Percentiles rank a stretch among this genome's conserved stretches.
Evolutionary conservation across 2,113 vertebrate species (phyloP).

Genomic region (Micromys minutus): DNA sequence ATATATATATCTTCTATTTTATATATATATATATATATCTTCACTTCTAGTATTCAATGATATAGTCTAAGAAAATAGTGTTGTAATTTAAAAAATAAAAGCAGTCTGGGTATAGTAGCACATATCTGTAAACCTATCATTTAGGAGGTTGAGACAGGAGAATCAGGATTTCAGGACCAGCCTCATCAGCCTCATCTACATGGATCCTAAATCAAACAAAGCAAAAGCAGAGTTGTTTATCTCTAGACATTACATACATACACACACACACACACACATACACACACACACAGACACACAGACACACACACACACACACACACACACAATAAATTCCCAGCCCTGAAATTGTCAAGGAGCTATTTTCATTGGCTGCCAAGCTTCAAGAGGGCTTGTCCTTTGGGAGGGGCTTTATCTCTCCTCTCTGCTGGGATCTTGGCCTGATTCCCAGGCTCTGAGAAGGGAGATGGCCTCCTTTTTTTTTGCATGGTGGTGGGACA

Average conservation of each 20-base stretch:
- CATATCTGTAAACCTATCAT: not conserved
- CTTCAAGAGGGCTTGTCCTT: not conserved
- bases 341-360: not conserved
- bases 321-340: not conserved
- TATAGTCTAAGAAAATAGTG: not conserved
- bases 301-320: no score
- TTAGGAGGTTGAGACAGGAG: not conserved
- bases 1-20: no score
- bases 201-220: not conserved
- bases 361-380: conserved; percentile 22
- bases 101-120: not conserved
- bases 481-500: not conserved
- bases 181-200: not conserved
- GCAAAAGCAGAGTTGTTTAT: not conserved
- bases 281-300: not conserved
- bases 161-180: not conserved
- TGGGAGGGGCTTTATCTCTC: not conserved
- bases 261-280: not conserved
- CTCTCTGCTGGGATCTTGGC: not conserved
- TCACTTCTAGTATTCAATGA: not conserved
- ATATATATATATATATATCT: not conserved
- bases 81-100: not conserved
- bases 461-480: not conserved
- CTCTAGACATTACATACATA: not conserved
- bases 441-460: not conserved